Evolutionary conservation across 2,888 invertebrate genomes (phyloP).

Genomic region (Nomada fucata): DNA sequence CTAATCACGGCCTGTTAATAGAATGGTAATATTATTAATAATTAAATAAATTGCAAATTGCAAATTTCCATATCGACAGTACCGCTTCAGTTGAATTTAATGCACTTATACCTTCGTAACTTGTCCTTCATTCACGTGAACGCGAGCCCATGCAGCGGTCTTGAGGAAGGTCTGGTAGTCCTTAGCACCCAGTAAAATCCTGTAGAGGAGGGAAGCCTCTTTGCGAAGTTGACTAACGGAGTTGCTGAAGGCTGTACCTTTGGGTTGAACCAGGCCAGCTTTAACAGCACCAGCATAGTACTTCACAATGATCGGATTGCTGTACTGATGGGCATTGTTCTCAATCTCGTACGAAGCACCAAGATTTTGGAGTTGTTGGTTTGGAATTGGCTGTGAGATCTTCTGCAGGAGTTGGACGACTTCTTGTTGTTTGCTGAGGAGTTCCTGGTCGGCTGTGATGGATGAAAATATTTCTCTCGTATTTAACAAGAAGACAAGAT

Average conservation of each 20-base stretch:
- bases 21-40: constrained; percentile 23
- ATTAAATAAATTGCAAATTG: too few species aligned
- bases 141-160: constrained; percentile 89
- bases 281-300: constrained; percentile 86
- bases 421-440: constrained; percentile 86
- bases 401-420: constrained; percentile 84
- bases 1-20: constrained; percentile 86
- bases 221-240: constrained; percentile 87
- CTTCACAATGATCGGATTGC: constrained; percentile 84
- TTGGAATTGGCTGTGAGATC: constrained; percentile 87
- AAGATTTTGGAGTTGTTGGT: constrained; percentile 85
- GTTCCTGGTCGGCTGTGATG: constrained; percentile 85
- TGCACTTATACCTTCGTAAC: constrained; percentile 84
- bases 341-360: constrained; percentile 87
- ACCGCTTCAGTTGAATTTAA: not conserved
- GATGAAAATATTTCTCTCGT: not conserved
- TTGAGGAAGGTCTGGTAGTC: constrained; percentile 89
- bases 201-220: constrained; percentile 88
- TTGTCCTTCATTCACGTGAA: constrained; percentile 89
- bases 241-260: constrained; percentile 87
- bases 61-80: not conserved
- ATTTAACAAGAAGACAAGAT: too few species aligned
- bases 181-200: constrained; percentile 89
- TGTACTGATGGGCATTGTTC: constrained; percentile 86
- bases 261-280: constrained; percentile 86